These are phyloP conservation scores for Pangasius mekongensis DNA, from an alignment of 2,797 vertebrate genomes.

Conservation along the genomic window DNA sequence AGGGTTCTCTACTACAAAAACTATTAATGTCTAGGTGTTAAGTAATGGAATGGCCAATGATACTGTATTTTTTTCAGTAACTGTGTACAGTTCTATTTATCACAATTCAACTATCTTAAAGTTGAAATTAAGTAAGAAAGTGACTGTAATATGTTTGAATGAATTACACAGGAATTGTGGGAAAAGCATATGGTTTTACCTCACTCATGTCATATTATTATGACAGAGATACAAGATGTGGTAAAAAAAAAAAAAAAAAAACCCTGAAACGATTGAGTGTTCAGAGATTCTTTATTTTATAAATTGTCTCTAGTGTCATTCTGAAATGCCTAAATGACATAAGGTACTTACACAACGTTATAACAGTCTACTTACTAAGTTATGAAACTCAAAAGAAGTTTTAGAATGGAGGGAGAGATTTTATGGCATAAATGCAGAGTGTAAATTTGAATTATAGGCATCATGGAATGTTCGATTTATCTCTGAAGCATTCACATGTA, in stretches of 20 bases:
- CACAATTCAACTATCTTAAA: slow-evolving; percentile 21
- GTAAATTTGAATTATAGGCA: background rate
- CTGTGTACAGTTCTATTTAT: slow-evolving; percentile 68
- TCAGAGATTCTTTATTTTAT: slow-evolving; percentile 62
- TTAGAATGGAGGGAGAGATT: background rate
- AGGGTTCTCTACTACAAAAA: slow-evolving; percentile 79
- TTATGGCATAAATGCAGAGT: background rate
- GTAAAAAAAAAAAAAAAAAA: background rate
- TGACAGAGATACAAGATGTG: slow-evolving; percentile 2
- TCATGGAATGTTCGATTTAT: background rate
- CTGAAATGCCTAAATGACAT: background rate
- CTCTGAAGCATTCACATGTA: background rate
- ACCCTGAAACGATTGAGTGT: slow-evolving; percentile 58
- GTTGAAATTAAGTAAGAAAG: slow-evolving; percentile 27
- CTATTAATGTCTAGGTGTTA: slow-evolving; percentile 44
- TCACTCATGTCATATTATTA: slow-evolving; percentile 6
- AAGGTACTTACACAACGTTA: background rate
- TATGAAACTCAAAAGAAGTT: background rate
- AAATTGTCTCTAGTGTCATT: slow-evolving; percentile 11
- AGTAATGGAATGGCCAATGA: slow-evolving; percentile 47
- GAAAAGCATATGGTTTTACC: slow-evolving; percentile 12
- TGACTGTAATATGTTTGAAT: slow-evolving; percentile 24
- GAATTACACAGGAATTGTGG: slow-evolving; percentile 14
- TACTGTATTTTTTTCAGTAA: slow-evolving; percentile 53
- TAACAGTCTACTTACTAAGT: background rate